Percentiles rank a stretch among this genome's conserved stretches.
Evolutionary conservation across 2,797 vertebrate species (phyloP).

Genomic region (Chanos chanos): DNA sequence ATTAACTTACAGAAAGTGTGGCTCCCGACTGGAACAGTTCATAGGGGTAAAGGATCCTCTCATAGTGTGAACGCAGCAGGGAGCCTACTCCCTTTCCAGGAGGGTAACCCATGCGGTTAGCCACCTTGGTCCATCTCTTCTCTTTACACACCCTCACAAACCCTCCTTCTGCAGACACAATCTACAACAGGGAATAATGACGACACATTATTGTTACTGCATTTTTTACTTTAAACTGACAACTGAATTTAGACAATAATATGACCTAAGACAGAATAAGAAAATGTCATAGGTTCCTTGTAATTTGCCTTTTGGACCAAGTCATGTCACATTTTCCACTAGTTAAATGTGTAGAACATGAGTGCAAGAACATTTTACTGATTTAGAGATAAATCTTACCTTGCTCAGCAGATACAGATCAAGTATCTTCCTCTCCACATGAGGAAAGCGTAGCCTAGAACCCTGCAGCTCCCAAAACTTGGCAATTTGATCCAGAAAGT

Average conservation of each 20-base stretch:
- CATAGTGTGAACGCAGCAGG: constrained; percentile 89
- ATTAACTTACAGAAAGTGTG: constrained; percentile 79
- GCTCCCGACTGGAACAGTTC: constrained; percentile 96
- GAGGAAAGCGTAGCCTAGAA: constrained; percentile 91
- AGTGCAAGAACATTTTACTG: no score
- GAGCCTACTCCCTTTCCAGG: constrained; percentile 88
- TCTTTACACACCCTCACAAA: constrained; percentile 92
- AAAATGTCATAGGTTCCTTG: no score
- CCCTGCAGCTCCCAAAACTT: constrained; percentile 99
- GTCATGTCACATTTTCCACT: no score
- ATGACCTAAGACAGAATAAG: no score
- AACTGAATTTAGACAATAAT: no score
- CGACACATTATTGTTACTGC: not conserved
- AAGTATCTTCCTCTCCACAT: constrained; percentile 91
- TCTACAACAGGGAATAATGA: no score
- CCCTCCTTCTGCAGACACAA: constrained; percentile 92
- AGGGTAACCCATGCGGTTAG: constrained; percentile 89
- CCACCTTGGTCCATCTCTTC: constrained; percentile 94
- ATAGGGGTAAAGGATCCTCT: constrained; percentile 94
- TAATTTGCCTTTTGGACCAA: no score
- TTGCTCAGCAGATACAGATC: constrained; percentile 96
- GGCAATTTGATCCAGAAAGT: constrained; percentile 95
- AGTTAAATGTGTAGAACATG: no score
- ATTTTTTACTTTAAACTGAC: not conserved
- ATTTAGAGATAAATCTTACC: constrained; percentile 55